A percentile compares a stretch with the other conserved stretches of the same genome.
Evolutionary conservation across 2,888 invertebrate species (phyloP).

Genomic region (Brassicogethes aeneus): DNA sequence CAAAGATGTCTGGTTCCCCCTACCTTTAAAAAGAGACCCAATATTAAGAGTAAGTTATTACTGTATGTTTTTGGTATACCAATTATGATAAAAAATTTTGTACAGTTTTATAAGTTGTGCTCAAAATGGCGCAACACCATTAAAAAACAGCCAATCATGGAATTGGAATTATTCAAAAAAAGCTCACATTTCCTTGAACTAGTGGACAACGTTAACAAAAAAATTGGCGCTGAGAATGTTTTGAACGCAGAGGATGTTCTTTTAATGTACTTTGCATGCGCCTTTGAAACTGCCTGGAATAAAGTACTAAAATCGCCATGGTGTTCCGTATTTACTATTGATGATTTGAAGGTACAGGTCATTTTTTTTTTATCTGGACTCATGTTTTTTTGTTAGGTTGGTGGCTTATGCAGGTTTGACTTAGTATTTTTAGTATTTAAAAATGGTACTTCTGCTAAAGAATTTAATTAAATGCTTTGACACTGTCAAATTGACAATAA

Average conservation of each 20-base stretch:
- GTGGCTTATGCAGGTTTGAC: too few species aligned
- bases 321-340: conserved; percentile 62
- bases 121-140: conserved; percentile 32
- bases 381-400: too few species aligned
- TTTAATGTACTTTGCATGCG: conserved; percentile 65
- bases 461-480: too few species aligned
- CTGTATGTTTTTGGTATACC: conserved; percentile 2
- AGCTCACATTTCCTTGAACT: conserved; percentile 43
- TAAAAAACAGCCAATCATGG: conserved; percentile 27
- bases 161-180: conserved; percentile 18
- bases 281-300: conserved; percentile 77
- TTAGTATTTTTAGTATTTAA: too few species aligned
- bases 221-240: conserved; percentile 48
- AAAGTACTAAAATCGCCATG: conserved; percentile 58
- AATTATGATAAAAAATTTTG: conserved; percentile 10
- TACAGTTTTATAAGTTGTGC: conserved; percentile 39
- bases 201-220: conserved; percentile 49
- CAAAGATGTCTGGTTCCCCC: conserved; percentile 53
- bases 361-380: too few species aligned
- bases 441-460: too few species aligned
- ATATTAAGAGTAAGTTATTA: conserved; percentile 32
- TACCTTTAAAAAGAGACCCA: conserved; percentile 46
- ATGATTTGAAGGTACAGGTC: conserved; percentile 46
- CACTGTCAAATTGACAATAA: too few species aligned
- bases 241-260: conserved; percentile 49